Evolutionary conservation across 2,113 vertebrate species (phyloP).

Genomic region (Leptobrachium ailaonicum): DNA sequence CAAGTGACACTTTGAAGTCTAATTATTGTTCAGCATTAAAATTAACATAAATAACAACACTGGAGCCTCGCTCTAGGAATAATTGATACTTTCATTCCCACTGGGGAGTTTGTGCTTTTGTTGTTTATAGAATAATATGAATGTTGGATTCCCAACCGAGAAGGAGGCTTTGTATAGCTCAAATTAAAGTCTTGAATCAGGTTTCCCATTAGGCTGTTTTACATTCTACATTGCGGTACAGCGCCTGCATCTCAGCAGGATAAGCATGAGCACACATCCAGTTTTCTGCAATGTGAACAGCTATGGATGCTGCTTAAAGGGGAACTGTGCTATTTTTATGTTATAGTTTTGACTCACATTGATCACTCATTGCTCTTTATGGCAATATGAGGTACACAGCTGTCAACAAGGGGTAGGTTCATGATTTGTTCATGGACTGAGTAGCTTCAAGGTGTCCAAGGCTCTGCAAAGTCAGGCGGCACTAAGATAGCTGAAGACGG

Average conservation of each 20-base stretch:
- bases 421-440: no score
- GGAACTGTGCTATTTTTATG: background rate
- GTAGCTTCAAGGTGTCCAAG: no score
- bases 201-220: constrained; percentile 25
- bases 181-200: constrained; percentile 41
- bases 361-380: no score
- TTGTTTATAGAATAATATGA: constrained; percentile 46
- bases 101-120: constrained; percentile 34
- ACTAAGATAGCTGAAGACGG: no score
- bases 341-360: no score
- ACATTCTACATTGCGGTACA: constrained; percentile 27
- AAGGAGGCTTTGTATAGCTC: constrained; percentile 21
- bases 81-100: constrained; percentile 44
- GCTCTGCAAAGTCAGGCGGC: no score
- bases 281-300: constrained; percentile 1
- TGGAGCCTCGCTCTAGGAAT: constrained; percentile 47
- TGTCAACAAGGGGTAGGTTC: no score
- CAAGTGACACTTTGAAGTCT: constrained; percentile 50
- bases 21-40: constrained; percentile 52
- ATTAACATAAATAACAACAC: constrained; percentile 46
- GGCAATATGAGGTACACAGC: no score
- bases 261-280: constrained; percentile 15
- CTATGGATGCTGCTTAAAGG: constrained; percentile 10
- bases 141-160: constrained; percentile 25
- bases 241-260: constrained; percentile 36